Evolutionary conservation across 1,140 invertebrate genomes (phyloP), one percentile per base, ranked within the genome.

Genomic region (Brachionus koreanus): DNA sequence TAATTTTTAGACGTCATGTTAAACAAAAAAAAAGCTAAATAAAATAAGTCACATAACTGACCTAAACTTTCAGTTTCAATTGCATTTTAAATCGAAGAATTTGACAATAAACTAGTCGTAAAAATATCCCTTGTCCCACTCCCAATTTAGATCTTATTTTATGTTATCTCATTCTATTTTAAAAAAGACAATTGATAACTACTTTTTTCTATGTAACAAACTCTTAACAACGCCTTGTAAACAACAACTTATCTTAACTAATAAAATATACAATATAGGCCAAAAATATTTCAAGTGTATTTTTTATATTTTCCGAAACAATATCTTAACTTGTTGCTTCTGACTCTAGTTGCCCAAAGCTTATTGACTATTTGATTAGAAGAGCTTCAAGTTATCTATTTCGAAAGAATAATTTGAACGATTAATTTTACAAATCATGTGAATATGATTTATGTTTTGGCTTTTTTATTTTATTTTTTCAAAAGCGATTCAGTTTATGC

Each of bases 391-490:
- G 49, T 57, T 57, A 57, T 57, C 49, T 57, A 57, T 57, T 57
- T 57, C 16, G 49, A 57, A 57, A 57, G 49, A 57, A 57, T 57
- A 57, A 57, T 57, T 57, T 57, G 49, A 57, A 57, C 49, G 49
- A 57, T 57, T 57, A 57, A 57, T 57, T 57, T 57, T 57, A 57
- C 49, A 57, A 57, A 57, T 57, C 49, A 57, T 57, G 49, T 57
- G 49, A 57, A 57, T 57, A 57, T 57, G 49, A 57, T 57, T 57
- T 57, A 57, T 57, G 5, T 57, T 19, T 57, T 25, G 2, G 39
- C 16, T 57, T 57, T 57, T 57, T 57, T 49, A n/a, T 16, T n/a
- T 29, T 29, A 29, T 29, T 29, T 29, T 49, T 57, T 25, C 1
- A 52, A 52, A 57, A 57, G 19, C 49, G n/a, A 57, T 57, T 57